These are phyloP conservation scores for Dendrophyllia cribrosa DNA, from an alignment of 64 coral and sea anemone genomes.

Conservation along the genomic window DNA sequence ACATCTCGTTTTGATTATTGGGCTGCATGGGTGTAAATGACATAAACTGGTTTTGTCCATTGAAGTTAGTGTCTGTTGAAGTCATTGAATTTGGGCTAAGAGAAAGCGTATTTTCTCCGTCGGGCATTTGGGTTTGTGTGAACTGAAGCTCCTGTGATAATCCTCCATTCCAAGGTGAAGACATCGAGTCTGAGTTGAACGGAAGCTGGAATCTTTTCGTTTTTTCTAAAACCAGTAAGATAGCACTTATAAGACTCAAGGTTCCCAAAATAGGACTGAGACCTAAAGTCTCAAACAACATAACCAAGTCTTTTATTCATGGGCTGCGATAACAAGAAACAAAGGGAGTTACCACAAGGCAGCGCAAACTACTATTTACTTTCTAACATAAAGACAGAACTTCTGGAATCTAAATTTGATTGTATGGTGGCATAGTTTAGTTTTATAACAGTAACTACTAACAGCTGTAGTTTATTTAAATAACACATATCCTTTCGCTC, in stretches of 20 bases:
- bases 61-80: neutral
- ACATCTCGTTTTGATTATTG: conserved; percentile 24
- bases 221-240: neutral
- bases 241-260: too few species aligned
- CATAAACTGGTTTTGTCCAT: neutral
- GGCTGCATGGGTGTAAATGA: neutral
- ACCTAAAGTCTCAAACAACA: too few species aligned
- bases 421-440: too few species aligned
- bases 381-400: neutral
- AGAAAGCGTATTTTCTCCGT: neutral
- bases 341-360: too few species aligned
- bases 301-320: too few species aligned
- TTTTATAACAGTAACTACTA: too few species aligned
- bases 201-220: conserved; percentile 30
- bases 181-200: neutral
- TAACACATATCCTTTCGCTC: too few species aligned
- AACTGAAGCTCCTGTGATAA: neutral
- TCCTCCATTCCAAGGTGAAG: neutral
- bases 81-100: neutral
- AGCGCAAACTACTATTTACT: too few species aligned
- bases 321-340: too few species aligned
- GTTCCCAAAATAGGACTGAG: too few species aligned
- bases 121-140: neutral
- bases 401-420: too few species aligned
- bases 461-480: too few species aligned